Evolutionary conservation across 2,113 vertebrate species (phyloP).

Genomic region (Petaurus breviceps): DNA sequence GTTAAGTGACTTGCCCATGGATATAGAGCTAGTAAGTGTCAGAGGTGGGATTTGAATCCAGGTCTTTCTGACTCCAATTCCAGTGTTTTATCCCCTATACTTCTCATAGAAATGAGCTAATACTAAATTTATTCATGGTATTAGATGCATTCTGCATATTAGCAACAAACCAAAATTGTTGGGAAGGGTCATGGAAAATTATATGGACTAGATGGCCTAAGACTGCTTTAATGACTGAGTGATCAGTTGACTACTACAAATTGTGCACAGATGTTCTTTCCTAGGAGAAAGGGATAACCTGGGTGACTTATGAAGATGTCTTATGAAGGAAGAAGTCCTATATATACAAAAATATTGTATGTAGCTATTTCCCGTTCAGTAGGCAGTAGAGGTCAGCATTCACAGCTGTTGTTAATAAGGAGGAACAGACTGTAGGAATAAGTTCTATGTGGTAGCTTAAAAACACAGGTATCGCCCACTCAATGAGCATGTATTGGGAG

Average conservation of each 20-base stretch:
- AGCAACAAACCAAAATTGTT: neutral
- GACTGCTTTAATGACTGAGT: neutral
- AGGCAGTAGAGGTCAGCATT: neutral
- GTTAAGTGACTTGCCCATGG: neutral
- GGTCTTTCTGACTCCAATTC: neutral
- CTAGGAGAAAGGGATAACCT: neutral
- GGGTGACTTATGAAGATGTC: neutral
- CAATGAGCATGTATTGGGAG: neutral
- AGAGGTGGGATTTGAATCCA: neutral
- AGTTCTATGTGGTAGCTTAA: neutral
- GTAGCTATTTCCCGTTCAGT: neutral
- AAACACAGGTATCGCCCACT: neutral
- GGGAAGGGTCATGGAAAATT: neutral
- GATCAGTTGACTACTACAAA: neutral
- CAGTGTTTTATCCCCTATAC: neutral
- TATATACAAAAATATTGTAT: neutral
- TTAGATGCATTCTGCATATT: neutral
- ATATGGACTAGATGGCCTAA: neutral
- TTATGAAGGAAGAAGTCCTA: neutral
- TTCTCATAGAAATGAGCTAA: neutral
- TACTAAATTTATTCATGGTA: neutral
- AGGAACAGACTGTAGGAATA: neutral
- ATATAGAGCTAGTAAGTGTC: neutral
- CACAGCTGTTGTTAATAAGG: neutral
- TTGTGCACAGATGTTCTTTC: neutral